A percentile compares a stretch with the other conserved stretches of the same genome.
Evolutionary conservation across 2,113 vertebrate genomes (phyloP).

Genomic region (Zosterops pallidus): DNA sequence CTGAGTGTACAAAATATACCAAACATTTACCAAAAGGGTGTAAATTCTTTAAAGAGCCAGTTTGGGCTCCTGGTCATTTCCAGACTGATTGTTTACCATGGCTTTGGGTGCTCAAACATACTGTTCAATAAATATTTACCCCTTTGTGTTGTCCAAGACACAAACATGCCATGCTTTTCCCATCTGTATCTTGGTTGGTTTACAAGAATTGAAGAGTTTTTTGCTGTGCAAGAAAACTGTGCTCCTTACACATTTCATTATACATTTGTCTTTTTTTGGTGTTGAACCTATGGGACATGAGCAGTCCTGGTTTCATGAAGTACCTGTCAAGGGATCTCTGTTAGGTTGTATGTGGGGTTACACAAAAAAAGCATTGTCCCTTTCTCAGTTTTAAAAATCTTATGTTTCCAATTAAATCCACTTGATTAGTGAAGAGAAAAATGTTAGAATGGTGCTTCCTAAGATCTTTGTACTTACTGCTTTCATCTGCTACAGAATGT

Average conservation of each 20-base stretch:
- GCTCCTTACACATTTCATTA: neutral
- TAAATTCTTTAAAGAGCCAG: neutral
- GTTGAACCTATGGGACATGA: neutral
- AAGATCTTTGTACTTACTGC: neutral
- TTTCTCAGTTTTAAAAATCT: neutral
- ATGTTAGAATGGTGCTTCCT: neutral
- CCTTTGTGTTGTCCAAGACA: neutral
- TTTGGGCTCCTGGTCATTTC: neutral
- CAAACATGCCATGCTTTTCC: neutral
- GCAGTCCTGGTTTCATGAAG: neutral
- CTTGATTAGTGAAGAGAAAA: neutral
- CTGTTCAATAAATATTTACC: neutral
- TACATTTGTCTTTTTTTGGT: neutral
- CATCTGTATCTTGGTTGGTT: neutral
- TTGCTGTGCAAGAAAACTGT: neutral
- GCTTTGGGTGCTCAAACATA: neutral
- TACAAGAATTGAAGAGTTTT: neutral
- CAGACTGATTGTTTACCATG: neutral
- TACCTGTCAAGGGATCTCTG: neutral
- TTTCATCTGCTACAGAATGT: neutral
- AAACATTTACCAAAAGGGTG: neutral
- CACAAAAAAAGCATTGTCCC: neutral
- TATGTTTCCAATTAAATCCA: accelerated
- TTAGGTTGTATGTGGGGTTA: neutral
- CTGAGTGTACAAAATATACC: neutral